Base-by-base conservation (phyloP, 2,888 invertebrate species). In the Amblyjoppa fuscipennis region DNA sequence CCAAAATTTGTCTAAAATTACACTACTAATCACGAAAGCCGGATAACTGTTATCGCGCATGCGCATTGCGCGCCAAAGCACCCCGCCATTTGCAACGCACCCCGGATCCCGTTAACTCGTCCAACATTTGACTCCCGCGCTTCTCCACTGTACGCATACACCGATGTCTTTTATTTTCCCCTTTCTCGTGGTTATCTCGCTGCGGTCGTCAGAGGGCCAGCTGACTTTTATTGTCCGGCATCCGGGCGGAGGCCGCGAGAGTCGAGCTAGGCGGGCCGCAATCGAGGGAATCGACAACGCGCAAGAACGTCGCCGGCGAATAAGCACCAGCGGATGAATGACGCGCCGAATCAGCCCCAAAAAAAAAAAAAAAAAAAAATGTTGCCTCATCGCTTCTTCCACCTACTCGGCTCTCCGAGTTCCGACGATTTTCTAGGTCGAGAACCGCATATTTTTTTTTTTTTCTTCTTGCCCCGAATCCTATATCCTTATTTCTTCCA, bases 381-480 rank as follows among this genome's bases (percentile, higher is more conserved):
- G 25, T 25, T 25, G 59, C 59, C 28, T 11, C 7, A 16, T 59
- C 59, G 28, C 20, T 59, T 59, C 73, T 49, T 38, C 59, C 69
- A 41, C 34, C 34, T 69, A 49, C 31, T 53, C 53, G 75, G 51
- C 70, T 78, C 56, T 68, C 45, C 25, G 84, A 87, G 82, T 83
- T 66, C 82, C 79, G 77, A 85, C 84, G 85, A 89, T 87, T 86
- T 86, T 85, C 88, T 81, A 85, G 87, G 87, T 87, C 89, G 82
- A 79, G 85, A 86, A 79, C 83, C 84, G 78, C 84, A 84, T 83
- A 11, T 87, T 2, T 45, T 0, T 45, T 25, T 59, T 56, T 9
- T 56, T 56, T 56, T 25, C 25, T 56, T 56, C 77, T 87, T 86
- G 87, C 80, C 81, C 79, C 77, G 75, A 85, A 88, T 81, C 79